Conservation (phyloP, 53 echinoderm and acorn worm species). For the Echinarachnius parma region DNA sequence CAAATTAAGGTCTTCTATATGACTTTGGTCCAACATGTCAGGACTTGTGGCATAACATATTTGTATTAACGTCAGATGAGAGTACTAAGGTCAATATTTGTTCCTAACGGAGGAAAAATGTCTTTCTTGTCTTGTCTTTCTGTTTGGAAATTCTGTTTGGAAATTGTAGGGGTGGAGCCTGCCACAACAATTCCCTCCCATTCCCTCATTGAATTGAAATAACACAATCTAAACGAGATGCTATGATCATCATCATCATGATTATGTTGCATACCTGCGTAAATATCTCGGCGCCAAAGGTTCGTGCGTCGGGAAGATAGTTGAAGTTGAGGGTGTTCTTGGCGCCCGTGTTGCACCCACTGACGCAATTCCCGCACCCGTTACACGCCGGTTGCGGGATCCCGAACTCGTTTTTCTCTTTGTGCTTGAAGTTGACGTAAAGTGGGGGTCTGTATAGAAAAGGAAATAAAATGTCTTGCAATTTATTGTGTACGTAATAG, state of each 20-base stretch:
- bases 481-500: no score
- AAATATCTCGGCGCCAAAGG: conserved; percentile 47
- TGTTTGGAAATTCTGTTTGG: no score
- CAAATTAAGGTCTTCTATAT: no score
- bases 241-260: background rate
- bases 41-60: no score
- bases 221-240: background rate
- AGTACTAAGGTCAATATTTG: no score
- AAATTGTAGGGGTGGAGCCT: background rate
- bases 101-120: no score
- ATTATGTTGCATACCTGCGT: conserved; percentile 20
- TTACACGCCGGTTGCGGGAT: conserved; percentile 49
- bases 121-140: no score
- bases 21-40: no score
- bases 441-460: no score
- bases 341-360: conserved; percentile 44
- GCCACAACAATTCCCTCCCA: background rate
- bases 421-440: conserved; percentile 39
- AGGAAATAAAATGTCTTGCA: no score
- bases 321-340: conserved; percentile 58
- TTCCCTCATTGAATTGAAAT: no score
- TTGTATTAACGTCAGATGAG: no score
- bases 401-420: conserved; percentile 34
- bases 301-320: conserved; percentile 43
- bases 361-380: conserved; percentile 42